These are phyloP conservation scores for Agriopis leucophaearia DNA, from an alignment of 2,888 invertebrate species.

Conservation along the genomic window DNA sequence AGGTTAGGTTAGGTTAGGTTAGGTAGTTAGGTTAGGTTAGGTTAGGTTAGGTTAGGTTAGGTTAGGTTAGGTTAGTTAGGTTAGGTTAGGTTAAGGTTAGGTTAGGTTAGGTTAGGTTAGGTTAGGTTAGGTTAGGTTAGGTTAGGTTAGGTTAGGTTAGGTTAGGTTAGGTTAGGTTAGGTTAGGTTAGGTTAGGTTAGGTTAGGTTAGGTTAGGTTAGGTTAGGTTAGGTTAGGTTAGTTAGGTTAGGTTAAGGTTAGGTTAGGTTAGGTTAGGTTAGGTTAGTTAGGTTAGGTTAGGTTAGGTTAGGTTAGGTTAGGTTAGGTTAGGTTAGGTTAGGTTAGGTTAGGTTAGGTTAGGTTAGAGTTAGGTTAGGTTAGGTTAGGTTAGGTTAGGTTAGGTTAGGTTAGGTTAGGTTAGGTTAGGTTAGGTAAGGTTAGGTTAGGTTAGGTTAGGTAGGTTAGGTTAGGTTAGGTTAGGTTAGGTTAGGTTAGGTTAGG, in stretches of 20 bases:
- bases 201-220: not conserved
- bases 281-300: conserved; percentile 10
- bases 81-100: too few species aligned
- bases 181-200: conserved; percentile 13
- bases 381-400: not conserved
- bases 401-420: conserved; percentile 30
- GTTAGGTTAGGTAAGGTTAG: conserved; percentile 22
- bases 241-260: conserved; percentile 15
- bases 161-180: conserved; percentile 8
- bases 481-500: conserved; percentile 26
- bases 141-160: not conserved
- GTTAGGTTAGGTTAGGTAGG: conserved; percentile 27
- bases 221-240: conserved; percentile 8
- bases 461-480: conserved; percentile 28
- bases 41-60: too few species aligned
- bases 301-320: conserved; percentile 12
- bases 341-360: conserved; percentile 29
- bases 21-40: conserved; percentile 16
- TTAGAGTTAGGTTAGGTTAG: conserved; percentile 22
- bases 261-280: not conserved
- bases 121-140: too few species aligned
- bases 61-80: too few species aligned
- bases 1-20: conserved; percentile 19
- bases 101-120: too few species aligned
- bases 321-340: conserved; percentile 22